phyloP scores from a whole-genome alignment of 1,140 invertebrate genomes.

The Acromyrmex charruanus region DNA sequence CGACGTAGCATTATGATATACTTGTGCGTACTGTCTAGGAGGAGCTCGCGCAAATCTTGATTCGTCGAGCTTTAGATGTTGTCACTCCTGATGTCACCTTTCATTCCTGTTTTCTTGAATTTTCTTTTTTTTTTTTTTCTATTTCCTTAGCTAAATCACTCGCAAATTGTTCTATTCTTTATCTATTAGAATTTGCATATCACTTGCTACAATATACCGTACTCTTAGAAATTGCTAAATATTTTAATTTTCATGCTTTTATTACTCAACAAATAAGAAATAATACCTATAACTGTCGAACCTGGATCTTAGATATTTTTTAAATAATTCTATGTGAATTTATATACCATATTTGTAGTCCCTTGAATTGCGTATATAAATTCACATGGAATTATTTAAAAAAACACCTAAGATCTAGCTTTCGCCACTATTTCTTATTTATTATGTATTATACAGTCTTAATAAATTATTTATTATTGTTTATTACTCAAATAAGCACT shows the following conservation, averaged over 20 bases:
- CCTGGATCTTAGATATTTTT: no score
- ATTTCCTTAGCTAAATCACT: constrained; percentile 36
- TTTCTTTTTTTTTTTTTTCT: neutral
- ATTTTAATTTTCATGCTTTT: neutral
- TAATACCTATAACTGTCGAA: no score
- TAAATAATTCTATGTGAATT: no score
- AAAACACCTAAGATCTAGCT: no score
- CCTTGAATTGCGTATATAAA: no score
- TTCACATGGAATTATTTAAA: no score
- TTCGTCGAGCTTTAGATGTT: constrained; percentile 26
- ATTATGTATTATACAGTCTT: no score
- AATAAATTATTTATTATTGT: no score
- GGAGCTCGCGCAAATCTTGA: constrained; percentile 37
- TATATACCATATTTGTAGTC: no score
- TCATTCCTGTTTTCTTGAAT: constrained; percentile 5
- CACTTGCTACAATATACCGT: neutral
- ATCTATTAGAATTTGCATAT: neutral
- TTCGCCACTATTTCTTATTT: no score
- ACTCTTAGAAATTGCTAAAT: neutral
- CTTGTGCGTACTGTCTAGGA: neutral
- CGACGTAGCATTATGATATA: constrained; percentile 3
- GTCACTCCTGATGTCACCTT: neutral
- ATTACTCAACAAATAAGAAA: constrained; percentile 11
- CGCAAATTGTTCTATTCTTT: neutral
- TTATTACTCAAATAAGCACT: constrained; percentile 18